Evolutionary conservation across 2,113 vertebrate genomes (phyloP).

Genomic region (Brienomyrus brachyistius): DNA sequence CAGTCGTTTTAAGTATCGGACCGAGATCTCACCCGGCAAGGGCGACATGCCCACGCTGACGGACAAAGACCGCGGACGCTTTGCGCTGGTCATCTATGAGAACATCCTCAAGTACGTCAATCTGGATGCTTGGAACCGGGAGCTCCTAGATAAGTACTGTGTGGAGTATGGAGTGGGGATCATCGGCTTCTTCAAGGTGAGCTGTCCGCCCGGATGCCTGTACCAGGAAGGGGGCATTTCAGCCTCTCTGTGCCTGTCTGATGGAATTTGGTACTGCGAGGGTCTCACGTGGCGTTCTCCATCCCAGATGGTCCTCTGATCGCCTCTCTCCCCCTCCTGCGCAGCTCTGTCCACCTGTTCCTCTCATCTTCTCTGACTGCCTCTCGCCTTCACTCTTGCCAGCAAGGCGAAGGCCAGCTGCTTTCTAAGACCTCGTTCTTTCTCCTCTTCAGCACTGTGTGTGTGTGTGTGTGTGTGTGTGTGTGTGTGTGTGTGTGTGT

Average conservation of each 20-base stretch:
- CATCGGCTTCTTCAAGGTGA: conserved; percentile 96
- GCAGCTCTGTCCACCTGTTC: conserved; percentile 23
- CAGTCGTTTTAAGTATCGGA: conserved; percentile 86
- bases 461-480: conserved; percentile 16
- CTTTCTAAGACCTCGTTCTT: conserved; percentile 15
- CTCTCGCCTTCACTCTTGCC: neutral
- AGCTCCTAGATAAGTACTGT: conserved; percentile 96
- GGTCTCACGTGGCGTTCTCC: neutral
- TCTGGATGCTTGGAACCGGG: conserved; percentile 95
- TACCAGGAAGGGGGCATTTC: neutral
- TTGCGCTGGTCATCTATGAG: conserved; percentile 89
- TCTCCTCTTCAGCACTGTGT: conserved; percentile 29
- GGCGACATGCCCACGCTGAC: conserved; percentile 96
- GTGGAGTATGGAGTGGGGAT: conserved; percentile 95
- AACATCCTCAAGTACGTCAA: conserved; percentile 97
- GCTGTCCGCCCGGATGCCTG: neutral
- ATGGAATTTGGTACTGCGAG: neutral
- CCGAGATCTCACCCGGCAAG: conserved; percentile 90
- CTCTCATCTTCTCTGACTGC: neutral
- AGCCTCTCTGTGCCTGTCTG: neutral
- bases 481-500: neutral
- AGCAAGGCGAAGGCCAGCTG: conserved; percentile 34
- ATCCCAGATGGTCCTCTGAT: conserved; percentile 23
- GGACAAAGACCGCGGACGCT: conserved; percentile 85
- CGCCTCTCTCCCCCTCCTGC: conserved; percentile 3